These are phyloP conservation scores for Sphaerodactylus townsendi DNA, from an alignment of 2,113 vertebrate genomes.

Conservation along the genomic window DNA sequence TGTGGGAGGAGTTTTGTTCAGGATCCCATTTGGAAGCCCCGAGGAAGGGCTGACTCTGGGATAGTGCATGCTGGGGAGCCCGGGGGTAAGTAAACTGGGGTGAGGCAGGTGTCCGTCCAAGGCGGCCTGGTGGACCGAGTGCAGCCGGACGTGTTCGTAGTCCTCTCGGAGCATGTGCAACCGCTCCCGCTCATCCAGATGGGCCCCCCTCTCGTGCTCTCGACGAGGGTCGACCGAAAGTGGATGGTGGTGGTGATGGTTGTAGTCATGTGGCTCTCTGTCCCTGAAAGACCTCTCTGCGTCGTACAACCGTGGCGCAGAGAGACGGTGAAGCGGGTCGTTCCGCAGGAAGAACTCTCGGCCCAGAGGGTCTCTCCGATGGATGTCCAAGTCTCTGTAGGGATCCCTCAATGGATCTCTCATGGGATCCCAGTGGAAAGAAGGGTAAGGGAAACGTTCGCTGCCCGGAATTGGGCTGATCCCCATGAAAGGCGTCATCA, in stretches of 20 bases:
- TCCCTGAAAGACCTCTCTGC: conserved; percentile 92
- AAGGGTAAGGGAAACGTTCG: conserved; percentile 94
- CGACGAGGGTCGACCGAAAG: conserved; percentile 87
- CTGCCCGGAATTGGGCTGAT: conserved; percentile 93
- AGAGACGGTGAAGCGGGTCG: conserved; percentile 90
- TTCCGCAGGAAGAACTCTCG: conserved; percentile 90
- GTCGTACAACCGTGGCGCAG: conserved; percentile 86
- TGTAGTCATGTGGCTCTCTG: conserved; percentile 92
- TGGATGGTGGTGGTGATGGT: conserved; percentile 77
- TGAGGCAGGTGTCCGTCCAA: conserved; percentile 92
- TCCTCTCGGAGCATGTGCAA: conserved; percentile 93
- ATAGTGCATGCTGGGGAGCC: conserved; percentile 96
- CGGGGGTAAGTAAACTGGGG: conserved; percentile 84
- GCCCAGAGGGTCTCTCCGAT: conserved; percentile 79
- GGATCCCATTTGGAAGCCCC: conserved; percentile 89
- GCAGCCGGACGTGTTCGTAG: conserved; percentile 90
- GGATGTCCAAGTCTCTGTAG: conserved; percentile 92
- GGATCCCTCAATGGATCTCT: conserved; percentile 87
- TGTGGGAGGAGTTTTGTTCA: conserved; percentile 93
- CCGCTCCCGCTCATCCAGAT: conserved; percentile 89
- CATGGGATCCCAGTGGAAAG: conserved; percentile 98
- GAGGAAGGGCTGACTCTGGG: conserved; percentile 89
- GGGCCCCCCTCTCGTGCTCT: conserved; percentile 86
- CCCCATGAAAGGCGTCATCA: conserved; percentile 96
- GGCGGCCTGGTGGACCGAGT: conserved; percentile 85